A percentile compares a stretch with the other conserved stretches of the same genome.
phyloP scores from a whole-genome alignment of 2,888 invertebrate genomes.

The Patella pellucida region DNA sequence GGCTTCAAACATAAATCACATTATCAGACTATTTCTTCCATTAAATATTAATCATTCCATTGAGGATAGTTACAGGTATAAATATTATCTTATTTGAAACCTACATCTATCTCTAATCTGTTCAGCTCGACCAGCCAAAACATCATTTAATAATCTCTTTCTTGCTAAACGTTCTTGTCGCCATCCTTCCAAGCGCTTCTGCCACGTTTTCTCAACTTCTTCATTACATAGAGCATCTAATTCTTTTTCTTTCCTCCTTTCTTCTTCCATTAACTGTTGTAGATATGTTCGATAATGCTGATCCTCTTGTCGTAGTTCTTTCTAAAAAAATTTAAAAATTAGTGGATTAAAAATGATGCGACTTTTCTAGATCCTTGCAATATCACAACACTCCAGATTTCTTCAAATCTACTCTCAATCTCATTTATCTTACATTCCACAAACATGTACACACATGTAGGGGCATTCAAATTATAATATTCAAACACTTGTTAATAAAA shows the following conservation, averaged over 20 bases:
- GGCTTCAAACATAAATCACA: too few relatives aligned
- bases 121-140: slow-evolving; percentile 57
- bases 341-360: too few relatives aligned
- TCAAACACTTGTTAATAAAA: neutral
- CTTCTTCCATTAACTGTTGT: slow-evolving; percentile 61
- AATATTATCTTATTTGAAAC: slow-evolving; percentile 28
- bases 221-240: slow-evolving; percentile 64
- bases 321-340: slow-evolving; percentile 42
- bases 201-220: slow-evolving; percentile 69
- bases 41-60: too few relatives aligned
- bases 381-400: too few relatives aligned
- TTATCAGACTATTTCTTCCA: too few relatives aligned
- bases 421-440: too few relatives aligned
- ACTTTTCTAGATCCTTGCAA: too few relatives aligned
- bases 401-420: too few relatives aligned
- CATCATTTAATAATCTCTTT: slow-evolving; percentile 65
- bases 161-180: slow-evolving; percentile 63
- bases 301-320: slow-evolving; percentile 67
- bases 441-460: too few relatives aligned
- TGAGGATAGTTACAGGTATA: neutral
- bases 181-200: slow-evolving; percentile 68
- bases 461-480: too few relatives aligned
- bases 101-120: slow-evolving; percentile 68
- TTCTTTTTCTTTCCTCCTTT: slow-evolving; percentile 61
- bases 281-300: slow-evolving; percentile 66